These are phyloP conservation scores for Eucidaris tribuloides DNA, from an alignment of 35 echinoderm and acorn worm species.

Conservation along the genomic window DNA sequence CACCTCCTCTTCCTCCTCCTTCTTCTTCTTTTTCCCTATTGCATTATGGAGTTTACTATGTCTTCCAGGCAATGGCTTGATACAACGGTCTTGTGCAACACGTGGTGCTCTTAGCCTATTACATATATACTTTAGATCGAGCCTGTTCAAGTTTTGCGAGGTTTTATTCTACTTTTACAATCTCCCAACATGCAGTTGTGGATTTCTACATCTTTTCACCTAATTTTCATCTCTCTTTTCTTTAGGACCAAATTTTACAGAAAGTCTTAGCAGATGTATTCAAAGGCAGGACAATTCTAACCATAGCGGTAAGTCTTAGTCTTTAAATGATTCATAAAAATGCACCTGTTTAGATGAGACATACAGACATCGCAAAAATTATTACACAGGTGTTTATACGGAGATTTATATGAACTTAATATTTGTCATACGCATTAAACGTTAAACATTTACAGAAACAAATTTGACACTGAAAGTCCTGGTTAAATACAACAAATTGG, in stretches of 20 bases:
- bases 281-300: conserved; percentile 40
- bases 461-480: neutral
- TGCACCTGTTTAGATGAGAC: neutral
- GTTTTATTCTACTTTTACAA: too few relatives aligned
- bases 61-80: too few relatives aligned
- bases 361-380: neutral
- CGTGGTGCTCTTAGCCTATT: too few relatives aligned
- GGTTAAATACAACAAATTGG: neutral
- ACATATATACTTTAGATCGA: too few relatives aligned
- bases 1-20: too few relatives aligned
- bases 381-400: neutral
- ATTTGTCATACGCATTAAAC: neutral
- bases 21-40: too few relatives aligned
- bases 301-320: conserved; percentile 31
- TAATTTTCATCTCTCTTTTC: neutral
- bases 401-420: neutral
- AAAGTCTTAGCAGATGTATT: conserved; percentile 17
- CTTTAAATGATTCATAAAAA: neutral
- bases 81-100: too few relatives aligned
- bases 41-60: too few relatives aligned
- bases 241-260: conserved; percentile 21
- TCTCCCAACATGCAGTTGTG: too few relatives aligned
- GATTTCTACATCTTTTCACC: too few relatives aligned
- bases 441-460: neutral
- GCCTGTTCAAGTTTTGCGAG: too few relatives aligned